Evolutionary conservation across 2,888 invertebrate genomes (phyloP), one percentile per base, ranked within the genome.

Genomic region (Exephanes ischioxanthus): DNA sequence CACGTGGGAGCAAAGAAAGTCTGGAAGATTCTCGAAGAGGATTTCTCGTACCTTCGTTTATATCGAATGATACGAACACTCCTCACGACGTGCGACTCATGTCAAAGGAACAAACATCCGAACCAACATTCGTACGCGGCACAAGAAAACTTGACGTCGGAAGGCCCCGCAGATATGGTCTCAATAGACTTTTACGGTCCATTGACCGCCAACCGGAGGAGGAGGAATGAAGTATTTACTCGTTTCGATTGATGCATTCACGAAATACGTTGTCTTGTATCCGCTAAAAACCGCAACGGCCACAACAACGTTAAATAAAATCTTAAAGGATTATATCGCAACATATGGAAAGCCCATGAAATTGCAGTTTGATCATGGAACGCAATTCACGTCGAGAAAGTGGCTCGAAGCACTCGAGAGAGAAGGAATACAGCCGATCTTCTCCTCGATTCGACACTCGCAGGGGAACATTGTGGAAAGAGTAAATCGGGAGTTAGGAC

Each of bases 1-100:
- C 75, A 63, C 48, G 3, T 30, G 2, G 75, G 61, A 3, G 41
- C 48, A 2, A 41, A 58, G 4, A 75, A 75, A 7, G 22, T 75
- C 5, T 75, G 41, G 30, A 22, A 41, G 14, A 33, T 75, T 1
- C 1, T 75, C 1, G 19, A 75, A 5, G 30, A 33, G 3, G 30
- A 4, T 5, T 33, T 33, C 30, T 4, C n/a, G 1, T 48, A 75
- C n/a, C 75, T 48, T 2, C 19, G 48, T 0, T 3, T 75, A 3
- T 33, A 66, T 16, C 33, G 26, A 1, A 0, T 0, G 5, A 66
- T 66, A 11, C 63, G 63, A 3, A 11, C 11, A 0, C n/a, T 72
- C 0, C 19, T 58, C 0, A 6, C 41, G 0, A 0, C 19, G 0
- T 75, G 63, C 16, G 75, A 75, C n/a, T n/a, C 7, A 3, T 75